phyloP scores from a whole-genome alignment of 2,113 vertebrate species.

The Aphyosemion australe region DNA sequence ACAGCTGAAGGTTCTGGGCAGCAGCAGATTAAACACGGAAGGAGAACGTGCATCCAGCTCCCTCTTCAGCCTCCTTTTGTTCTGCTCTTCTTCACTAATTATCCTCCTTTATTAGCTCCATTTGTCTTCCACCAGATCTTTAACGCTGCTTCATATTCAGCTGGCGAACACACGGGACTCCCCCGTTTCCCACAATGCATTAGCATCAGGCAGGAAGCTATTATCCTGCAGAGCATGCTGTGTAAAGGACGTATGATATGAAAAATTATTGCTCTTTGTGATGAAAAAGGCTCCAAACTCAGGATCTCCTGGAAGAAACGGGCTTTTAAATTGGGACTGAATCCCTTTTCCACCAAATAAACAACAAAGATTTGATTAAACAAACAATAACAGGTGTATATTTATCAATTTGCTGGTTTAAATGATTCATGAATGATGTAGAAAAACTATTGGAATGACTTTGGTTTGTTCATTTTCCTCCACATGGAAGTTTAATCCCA shows the following conservation, averaged over 20 bases:
- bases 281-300: neutral
- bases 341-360: too few species aligned
- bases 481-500: too few species aligned
- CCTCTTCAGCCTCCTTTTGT: constrained; percentile 40
- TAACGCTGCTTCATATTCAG: constrained; percentile 24
- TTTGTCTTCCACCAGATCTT: constrained; percentile 20
- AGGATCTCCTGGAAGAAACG: too few species aligned
- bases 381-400: too few species aligned
- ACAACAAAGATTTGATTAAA: too few species aligned
- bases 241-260: constrained; percentile 42
- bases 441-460: too few species aligned
- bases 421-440: too few species aligned
- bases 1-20: constrained; percentile 45
- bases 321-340: too few species aligned
- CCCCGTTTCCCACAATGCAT: constrained; percentile 39
- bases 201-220: constrained; percentile 57
- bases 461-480: too few species aligned
- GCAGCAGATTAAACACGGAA: constrained; percentile 28
- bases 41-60: constrained; percentile 20
- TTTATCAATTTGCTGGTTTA: too few species aligned
- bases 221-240: constrained; percentile 33
- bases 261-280: constrained; percentile 53
- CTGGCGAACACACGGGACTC: constrained; percentile 26
- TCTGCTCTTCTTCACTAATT: constrained; percentile 39
- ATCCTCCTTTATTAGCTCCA: neutral